A percentile compares a stretch with the other conserved stretches of the same genome.
phyloP scores from a whole-genome alignment of 2,797 vertebrate species.

The Phoeniculus purpureus region DNA sequence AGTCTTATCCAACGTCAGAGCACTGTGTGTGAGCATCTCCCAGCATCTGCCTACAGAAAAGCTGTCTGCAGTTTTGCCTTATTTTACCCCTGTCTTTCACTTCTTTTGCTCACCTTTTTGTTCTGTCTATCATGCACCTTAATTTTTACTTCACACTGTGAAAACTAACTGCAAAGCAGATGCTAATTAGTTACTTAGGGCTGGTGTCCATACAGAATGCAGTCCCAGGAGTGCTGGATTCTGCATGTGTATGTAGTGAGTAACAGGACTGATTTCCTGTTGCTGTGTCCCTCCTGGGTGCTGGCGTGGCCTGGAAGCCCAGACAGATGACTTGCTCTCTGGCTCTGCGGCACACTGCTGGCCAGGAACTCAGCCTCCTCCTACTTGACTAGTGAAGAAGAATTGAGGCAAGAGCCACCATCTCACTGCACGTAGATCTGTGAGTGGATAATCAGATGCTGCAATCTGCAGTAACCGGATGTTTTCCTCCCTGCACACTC shows the following conservation, averaged over 20 bases:
- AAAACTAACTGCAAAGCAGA: background rate
- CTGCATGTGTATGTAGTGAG: fast-evolving
- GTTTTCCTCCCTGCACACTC: background rate
- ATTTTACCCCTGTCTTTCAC: background rate
- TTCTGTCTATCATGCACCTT: background rate
- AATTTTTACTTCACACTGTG: background rate
- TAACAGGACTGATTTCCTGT: background rate
- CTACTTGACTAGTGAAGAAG: background rate
- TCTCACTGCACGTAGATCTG: background rate
- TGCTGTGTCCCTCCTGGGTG: background rate
- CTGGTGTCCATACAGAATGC: background rate
- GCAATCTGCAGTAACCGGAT: fast-evolving
- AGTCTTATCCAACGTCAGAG: background rate
- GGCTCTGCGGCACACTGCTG: background rate
- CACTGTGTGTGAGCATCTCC: background rate
- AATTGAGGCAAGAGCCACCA: fast-evolving
- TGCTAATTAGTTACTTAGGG: background rate
- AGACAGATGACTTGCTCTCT: background rate
- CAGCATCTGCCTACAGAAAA: background rate
- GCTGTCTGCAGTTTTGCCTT: background rate
- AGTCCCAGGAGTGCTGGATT: background rate
- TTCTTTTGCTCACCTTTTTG: background rate
- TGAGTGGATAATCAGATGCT: background rate
- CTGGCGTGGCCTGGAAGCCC: background rate
- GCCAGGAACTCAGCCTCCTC: background rate